Conservation (phyloP, 2,888 invertebrate genomes). For the Glyphotaelius pellucidus region DNA sequence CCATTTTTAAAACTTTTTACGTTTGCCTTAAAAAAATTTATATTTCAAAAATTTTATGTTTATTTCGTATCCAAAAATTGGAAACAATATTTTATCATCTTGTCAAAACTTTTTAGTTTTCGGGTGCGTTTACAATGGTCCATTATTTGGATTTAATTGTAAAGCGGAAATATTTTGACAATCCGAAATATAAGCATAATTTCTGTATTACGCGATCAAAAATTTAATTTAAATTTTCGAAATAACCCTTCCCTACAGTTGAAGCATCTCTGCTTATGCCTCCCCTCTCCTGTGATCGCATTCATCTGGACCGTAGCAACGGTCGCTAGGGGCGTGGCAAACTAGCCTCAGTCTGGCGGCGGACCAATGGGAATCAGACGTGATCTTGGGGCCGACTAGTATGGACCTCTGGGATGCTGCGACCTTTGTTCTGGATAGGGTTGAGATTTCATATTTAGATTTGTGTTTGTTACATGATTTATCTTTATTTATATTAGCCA, state of each 20-base stretch:
- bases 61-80: too few relatives aligned
- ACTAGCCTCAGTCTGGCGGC: conserved; percentile 70
- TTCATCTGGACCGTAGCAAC: conserved; percentile 77
- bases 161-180: too few relatives aligned
- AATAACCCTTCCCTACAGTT: conserved; percentile 6
- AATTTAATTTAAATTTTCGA: background rate
- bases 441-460: background rate
- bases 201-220: too few relatives aligned
- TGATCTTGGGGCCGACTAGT: conserved; percentile 31
- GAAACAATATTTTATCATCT: too few relatives aligned
- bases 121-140: too few relatives aligned
- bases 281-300: conserved; percentile 69
- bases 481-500: background rate
- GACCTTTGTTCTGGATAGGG: background rate
- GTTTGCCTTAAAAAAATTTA: too few relatives aligned
- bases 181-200: too few relatives aligned
- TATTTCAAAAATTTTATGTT: too few relatives aligned
- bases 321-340: conserved; percentile 76
- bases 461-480: background rate
- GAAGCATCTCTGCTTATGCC: background rate
- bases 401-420: conserved; percentile 28
- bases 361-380: conserved; percentile 59
- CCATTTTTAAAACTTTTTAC: too few relatives aligned
- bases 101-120: too few relatives aligned
- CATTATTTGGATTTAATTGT: too few relatives aligned